Conservation (phyloP, 1,140 invertebrate species). For the Pseudachorutes palmiensis region DNA sequence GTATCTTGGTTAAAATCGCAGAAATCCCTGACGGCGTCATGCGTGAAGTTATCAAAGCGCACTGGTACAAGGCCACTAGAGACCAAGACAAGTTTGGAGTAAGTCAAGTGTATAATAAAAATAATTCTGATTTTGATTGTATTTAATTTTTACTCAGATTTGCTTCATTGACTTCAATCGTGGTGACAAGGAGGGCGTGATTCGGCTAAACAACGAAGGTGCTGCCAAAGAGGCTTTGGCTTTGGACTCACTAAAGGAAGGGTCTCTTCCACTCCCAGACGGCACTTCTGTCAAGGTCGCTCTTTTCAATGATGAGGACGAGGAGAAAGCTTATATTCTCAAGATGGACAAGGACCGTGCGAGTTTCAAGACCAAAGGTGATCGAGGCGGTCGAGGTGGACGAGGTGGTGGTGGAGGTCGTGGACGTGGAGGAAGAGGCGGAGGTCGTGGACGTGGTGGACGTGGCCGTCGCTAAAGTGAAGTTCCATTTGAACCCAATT, state of each 20-base stretch:
- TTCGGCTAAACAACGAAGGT: constrained; percentile 25
- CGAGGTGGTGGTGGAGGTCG: constrained; percentile 18
- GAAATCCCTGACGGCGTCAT: constrained; percentile 24
- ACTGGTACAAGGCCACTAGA: constrained; percentile 12
- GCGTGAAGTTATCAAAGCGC: constrained; percentile 27
- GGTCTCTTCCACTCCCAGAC: constrained; percentile 13
- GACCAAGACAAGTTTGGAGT: constrained; percentile 22
- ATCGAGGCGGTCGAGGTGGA: constrained; percentile 22
- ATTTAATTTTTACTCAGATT: constrained; percentile 22
- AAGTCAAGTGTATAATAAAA: constrained; percentile 2
- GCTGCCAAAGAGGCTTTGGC: constrained; percentile 27
- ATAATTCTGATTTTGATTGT: not conserved
- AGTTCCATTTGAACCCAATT: too few relatives aligned
- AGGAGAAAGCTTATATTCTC: constrained; percentile 33
- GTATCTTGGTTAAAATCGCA: constrained; percentile 27
- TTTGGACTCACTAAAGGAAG: constrained; percentile 21
- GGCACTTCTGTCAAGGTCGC: not conserved
- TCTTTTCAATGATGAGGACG: constrained; percentile 14
- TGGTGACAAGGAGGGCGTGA: constrained; percentile 21
- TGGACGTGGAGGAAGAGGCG: constrained; percentile 6
- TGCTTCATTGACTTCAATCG: constrained; percentile 33
- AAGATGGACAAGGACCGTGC: constrained; percentile 11
- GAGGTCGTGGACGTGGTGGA: constrained; percentile 24
- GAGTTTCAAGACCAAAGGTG: constrained; percentile 12
- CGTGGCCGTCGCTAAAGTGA: too few relatives aligned